phyloP scores from a whole-genome alignment of 2,888 invertebrate species.

The Cheilosia vernalis region DNA sequence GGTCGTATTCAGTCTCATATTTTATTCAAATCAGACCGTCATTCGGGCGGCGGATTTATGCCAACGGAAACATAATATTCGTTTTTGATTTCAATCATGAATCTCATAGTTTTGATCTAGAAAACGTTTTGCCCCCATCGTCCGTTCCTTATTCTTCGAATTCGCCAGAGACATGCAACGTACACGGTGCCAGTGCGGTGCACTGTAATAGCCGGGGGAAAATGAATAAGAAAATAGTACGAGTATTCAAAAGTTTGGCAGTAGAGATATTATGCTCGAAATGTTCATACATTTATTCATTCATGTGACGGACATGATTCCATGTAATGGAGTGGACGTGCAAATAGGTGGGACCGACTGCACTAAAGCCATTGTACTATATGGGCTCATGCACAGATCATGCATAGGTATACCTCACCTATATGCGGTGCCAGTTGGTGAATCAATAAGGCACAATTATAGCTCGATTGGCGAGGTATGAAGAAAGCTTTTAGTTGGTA shows the following conservation, averaged over 20 bases:
- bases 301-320: conserved; percentile 71
- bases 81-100: conserved; percentile 68
- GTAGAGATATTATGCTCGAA: conserved; percentile 58
- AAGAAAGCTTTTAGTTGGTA: not conserved
- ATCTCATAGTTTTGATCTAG: conserved; percentile 71
- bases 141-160: conserved; percentile 44
- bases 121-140: conserved; percentile 69
- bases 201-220: conserved; percentile 7
- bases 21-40: conserved; percentile 72
- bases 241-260: conserved; percentile 36
- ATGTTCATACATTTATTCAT: conserved; percentile 66
- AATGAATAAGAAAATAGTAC: conserved; percentile 27
- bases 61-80: conserved; percentile 73
- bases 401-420: not conserved
- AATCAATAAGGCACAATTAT: conserved; percentile 64
- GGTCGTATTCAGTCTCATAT: conserved; percentile 57
- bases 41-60: conserved; percentile 67
- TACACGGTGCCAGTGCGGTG: conserved; percentile 18
- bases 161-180: conserved; percentile 51
- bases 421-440: conserved; percentile 30
- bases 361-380: conserved; percentile 11
- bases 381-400: conserved; percentile 16
- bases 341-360: conserved; percentile 53
- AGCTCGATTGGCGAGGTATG: conserved; percentile 23
- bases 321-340: conserved; percentile 57